Evolutionary conservation across 2,113 vertebrate species (phyloP), one percentile per base, ranked within the genome.

Genomic region (Columba janthina): DNA sequence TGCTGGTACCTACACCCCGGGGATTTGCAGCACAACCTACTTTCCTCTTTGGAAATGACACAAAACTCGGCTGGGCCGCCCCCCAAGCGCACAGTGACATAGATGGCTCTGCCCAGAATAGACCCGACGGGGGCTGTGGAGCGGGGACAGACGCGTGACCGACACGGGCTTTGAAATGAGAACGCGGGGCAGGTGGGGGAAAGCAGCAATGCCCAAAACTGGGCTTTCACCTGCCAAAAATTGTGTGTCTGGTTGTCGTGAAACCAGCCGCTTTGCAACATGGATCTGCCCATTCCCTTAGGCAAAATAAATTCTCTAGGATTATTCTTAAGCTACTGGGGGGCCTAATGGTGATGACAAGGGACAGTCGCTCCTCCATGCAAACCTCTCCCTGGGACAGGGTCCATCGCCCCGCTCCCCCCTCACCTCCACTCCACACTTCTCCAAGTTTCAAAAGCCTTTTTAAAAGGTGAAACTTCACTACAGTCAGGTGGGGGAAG

Each of bases 91-190:
- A 40, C 60, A 7, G 82, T 56, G 72, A 64, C 87, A 40, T 25
- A 44, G 69, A 71, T 66, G 75, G 62, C 62, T 85, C 64, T 40
- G 36, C 76, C 76, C 21, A 56, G 71, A 75, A 67, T 2, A 54
- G 76, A 42, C 1, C 25, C 1, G 1, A 28, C 54, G 17, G 74
- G 28, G 38, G 50, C 31, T 85, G 42, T 0, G 4, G 46, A 65
- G 31, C 56, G 4, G 2, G 11, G 5, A 53, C 50, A 40, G 60
- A 48, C 15, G n/a, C 17, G 13, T 0, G 0, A 5, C 12, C 7
- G 21, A 6, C 0, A 0, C 0, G 0, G 69, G 29, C 54, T 57
- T 4, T 50, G 65, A 22, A 10, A 6, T 28, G 15, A 1, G 13
- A 36, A 28, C 21, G 3, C 18, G 17, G 61, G 56, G 22, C 72